Percentiles rank a stretch among this genome's conserved stretches.
Conservation (phyloP, 2,888 invertebrate species). For the Ctenicera cuprea region DNA sequence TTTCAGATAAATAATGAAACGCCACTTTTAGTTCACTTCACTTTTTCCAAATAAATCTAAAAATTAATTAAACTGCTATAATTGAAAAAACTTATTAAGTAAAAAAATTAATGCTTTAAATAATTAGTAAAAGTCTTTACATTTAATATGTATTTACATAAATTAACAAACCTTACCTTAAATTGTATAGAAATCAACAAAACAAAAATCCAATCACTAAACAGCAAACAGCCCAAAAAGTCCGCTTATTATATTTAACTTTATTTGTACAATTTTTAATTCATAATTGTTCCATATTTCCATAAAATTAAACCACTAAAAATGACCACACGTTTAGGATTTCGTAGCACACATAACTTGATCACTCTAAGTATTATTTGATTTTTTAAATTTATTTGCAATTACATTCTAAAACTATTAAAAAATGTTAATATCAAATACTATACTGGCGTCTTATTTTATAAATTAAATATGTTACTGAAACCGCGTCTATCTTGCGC, state of each 20-base stretch:
- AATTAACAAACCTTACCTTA: slow-evolving; percentile 20
- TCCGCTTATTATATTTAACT: neutral
- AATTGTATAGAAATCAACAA: slow-evolving; percentile 1
- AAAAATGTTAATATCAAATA: neutral
- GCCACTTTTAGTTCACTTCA: neutral
- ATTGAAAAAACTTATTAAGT: too few species aligned
- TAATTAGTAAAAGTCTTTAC: too few species aligned
- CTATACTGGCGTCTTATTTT: neutral
- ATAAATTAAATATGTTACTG: neutral
- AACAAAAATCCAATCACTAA: slow-evolving; percentile 11
- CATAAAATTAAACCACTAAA: neutral
- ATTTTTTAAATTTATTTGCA: neutral
- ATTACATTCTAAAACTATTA: neutral
- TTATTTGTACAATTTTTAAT: neutral
- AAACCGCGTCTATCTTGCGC: slow-evolving; percentile 21
- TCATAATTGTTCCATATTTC: slow-evolving; percentile 14
- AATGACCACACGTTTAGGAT: slow-evolving; percentile 7
- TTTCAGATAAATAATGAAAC: slow-evolving; percentile 18
- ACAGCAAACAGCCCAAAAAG: neutral
- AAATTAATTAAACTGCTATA: too few species aligned
- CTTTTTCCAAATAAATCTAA: neutral
- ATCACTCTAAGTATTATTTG: neutral
- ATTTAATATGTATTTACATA: too few species aligned
- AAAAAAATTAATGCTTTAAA: too few species aligned
- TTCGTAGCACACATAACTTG: slow-evolving; percentile 8